Base-by-base conservation (phyloP, 2,888 invertebrate genomes). In the Drosophila acutilabella region DNA sequence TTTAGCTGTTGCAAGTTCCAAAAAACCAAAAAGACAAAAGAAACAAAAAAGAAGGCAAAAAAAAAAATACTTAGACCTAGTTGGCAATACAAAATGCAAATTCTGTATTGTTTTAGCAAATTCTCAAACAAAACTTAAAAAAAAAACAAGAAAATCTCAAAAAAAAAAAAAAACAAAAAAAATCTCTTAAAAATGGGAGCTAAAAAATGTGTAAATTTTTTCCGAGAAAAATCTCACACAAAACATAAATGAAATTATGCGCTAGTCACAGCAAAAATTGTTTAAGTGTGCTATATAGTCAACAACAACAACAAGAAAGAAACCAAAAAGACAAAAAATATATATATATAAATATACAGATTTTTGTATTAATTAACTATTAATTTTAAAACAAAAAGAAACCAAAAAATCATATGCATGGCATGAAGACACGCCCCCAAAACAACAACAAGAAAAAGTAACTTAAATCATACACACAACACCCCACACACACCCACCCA, bases 201-300 rank as follows among this genome's bases (percentile, higher is more conserved):
- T 33, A 57, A 23, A 52, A 54, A 76, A 78, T 57, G 74, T 83
- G 89, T 88, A 88, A 5, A 88, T 82, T 82, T 82, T 79, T 85
- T 88, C 74, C 80, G 71, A 85, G 70, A 86, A 84, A 73, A 79
- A 64, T 62, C 60, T 48, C 40, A 80, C 80, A 72, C 50, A 57
- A 71, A 68, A 72, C 40, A 45, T 36, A 67, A 56, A 70, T 30
- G 69, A 70, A 84, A 72, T 81, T 72, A 76, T 42, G 57, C 62
- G 47, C 83, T 83, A 83, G 83, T 83, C 83, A 86, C 60, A 71
- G 64, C 81, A 74, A 86, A 68, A 47, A 64, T 60, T 74, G 69
- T 81, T 84, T 75, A 74, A 79, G 59, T 73, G 83, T 78, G 74
- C 83, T 83, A 80, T 59, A 73, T 40, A 59, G 8, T 8, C 30